A percentile compares a stretch with the other conserved stretches of the same genome.
Conservation (phyloP, 64 coral and sea anemone genomes). For the Dendrophyllia cribrosa region DNA sequence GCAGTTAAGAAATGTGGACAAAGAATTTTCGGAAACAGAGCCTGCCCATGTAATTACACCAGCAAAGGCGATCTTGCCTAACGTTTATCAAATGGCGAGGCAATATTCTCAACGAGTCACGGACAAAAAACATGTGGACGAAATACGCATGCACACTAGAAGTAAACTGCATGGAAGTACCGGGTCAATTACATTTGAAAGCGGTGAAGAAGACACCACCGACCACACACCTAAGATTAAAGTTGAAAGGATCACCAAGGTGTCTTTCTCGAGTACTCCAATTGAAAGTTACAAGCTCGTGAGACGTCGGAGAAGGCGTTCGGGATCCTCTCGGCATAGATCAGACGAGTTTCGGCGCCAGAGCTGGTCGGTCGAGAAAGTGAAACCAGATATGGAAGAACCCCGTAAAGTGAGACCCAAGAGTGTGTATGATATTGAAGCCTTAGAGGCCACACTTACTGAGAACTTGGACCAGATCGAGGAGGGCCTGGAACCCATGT, state of each 20-base stretch:
- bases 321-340: constrained; percentile 50
- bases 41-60: background rate
- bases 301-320: constrained; percentile 55
- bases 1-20: background rate
- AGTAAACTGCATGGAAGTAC: background rate
- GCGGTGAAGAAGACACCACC: background rate
- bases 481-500: constrained; percentile 53
- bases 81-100: constrained; percentile 81
- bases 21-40: constrained; percentile 17
- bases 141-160: constrained; percentile 36
- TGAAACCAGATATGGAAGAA: constrained; percentile 46
- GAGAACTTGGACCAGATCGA: constrained; percentile 50
- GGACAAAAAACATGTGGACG: constrained; percentile 36
- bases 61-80: constrained; percentile 20
- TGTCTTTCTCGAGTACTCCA: constrained; percentile 47
- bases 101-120: constrained; percentile 73
- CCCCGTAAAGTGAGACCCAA: constrained; percentile 49
- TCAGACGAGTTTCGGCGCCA: constrained; percentile 39
- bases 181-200: background rate
- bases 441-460: constrained; percentile 40
- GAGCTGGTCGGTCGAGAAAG: constrained; percentile 74
- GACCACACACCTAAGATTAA: constrained; percentile 68
- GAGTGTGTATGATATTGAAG: constrained; percentile 68
- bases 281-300: constrained; percentile 54
- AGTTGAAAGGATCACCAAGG: constrained; percentile 61